These are phyloP conservation scores for Hemibagrus wyckioides DNA, from an alignment of 2,113 vertebrate species.

Conservation along the genomic window DNA sequence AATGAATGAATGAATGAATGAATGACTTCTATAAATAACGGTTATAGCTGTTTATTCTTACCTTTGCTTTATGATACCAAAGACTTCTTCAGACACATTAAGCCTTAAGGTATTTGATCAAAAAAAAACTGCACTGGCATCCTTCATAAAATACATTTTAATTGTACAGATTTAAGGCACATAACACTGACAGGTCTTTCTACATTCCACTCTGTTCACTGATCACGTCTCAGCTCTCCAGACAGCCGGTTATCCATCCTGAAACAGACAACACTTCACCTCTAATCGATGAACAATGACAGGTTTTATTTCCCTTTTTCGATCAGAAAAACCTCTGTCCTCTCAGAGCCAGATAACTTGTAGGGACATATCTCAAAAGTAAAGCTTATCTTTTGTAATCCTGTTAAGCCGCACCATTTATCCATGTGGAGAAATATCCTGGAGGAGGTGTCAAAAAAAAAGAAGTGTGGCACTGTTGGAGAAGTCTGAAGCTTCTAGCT, in stretches of 20 bases:
- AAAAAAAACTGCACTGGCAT: not conserved
- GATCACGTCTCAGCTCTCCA: not conserved
- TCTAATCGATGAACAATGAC: conserved; percentile 12
- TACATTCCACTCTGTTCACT: not conserved
- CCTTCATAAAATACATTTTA: not conserved
- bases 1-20: not conserved
- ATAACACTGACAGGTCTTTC: not conserved
- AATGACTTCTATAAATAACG: not conserved
- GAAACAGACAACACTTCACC: not conserved
- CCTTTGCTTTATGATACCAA: not conserved
- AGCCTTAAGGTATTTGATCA: not conserved
- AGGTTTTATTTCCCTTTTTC: not conserved
- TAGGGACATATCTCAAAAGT: not conserved
- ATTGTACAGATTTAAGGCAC: not conserved
- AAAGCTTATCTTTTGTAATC: not conserved
- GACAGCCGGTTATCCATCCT: not conserved
- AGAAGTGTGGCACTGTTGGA: not conserved
- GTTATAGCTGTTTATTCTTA: not conserved
- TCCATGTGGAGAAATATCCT: not conserved
- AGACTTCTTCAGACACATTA: not conserved
- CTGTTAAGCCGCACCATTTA: not conserved
- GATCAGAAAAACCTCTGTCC: not conserved
- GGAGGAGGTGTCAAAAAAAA: not conserved
- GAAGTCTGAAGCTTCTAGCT: not conserved
- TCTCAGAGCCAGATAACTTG: not conserved